Evolutionary conservation across 2,113 vertebrate species (phyloP), one percentile per base, ranked within the genome.

Genomic region (Brachirus orientalis): DNA sequence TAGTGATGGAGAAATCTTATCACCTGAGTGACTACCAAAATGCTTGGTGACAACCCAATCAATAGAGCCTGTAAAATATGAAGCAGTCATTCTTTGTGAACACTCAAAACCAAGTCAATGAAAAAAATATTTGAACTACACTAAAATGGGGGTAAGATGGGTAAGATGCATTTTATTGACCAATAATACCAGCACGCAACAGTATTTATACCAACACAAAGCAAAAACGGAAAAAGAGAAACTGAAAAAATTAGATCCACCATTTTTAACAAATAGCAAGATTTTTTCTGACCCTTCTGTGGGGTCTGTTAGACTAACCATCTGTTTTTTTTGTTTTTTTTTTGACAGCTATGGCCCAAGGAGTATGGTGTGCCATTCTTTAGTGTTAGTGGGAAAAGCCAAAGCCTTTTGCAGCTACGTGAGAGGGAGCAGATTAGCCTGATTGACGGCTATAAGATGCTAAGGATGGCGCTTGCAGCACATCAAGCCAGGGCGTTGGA

Each of bases 391-490:
- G 55, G 59, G 71, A 74, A 75, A 78, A 59, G 63, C 75, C 65
- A 70, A 80, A 87, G 79, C 73, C 75, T 82, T 86, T 60, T 60
- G 53, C 53, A 37, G 70, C 79, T 57, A 70, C 37, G 75, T 79
- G 84, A 83, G 75, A 66, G 77, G 48, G 67, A 82, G 80, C 83
- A 86, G 86, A 91, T 90, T 85, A 90, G 86, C 80, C 78, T 93
- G 90, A 92, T 87, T 90, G 91, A 92, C 90, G 74, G 88, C 80
- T 81, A 79, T 83, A 85, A 90, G 91, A 88, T 89, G 88, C 77
- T 88, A 77, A 88, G 85, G 90, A 90, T 70, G 88, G 85, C 79
- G 86, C 84, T 82, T 47, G 69, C 77, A 85, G 83, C 77, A 19
- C 70, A 73, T 77, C 70, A 56, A 69, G 86, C 63, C 81, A 46